Percentiles rank a stretch among this genome's conserved stretches.
These are phyloP conservation scores for Urocolius indicus DNA, from an alignment of 2,113 vertebrate genomes.

Conservation along the genomic window DNA sequence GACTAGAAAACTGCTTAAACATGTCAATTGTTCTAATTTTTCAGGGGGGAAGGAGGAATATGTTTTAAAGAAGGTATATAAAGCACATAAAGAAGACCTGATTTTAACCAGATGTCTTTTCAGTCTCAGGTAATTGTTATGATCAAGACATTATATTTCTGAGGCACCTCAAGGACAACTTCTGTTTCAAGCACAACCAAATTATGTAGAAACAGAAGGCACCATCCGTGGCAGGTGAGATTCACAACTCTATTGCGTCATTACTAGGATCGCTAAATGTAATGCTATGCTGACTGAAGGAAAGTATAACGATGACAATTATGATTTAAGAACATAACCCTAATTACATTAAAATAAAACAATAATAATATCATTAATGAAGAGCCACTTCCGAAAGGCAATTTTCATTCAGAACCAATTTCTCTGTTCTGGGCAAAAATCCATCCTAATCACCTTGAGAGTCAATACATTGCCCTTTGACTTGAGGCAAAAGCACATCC, in stretches of 20 bases:
- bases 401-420: slow-evolving; percentile 49
- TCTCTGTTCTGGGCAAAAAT: slow-evolving; percentile 43
- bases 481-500: slow-evolving; percentile 16
- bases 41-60: background rate
- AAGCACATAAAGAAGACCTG: background rate
- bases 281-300: slow-evolving; percentile 41
- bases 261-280: slow-evolving; percentile 11
- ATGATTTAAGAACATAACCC: slow-evolving; percentile 52
- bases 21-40: slow-evolving; percentile 27
- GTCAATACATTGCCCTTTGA: slow-evolving; percentile 13
- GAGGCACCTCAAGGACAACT: slow-evolving; percentile 55
- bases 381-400: slow-evolving; percentile 30
- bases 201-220: slow-evolving; percentile 46
- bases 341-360: slow-evolving; percentile 65
- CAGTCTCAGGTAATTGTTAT: slow-evolving; percentile 43
- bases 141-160: slow-evolving; percentile 26
- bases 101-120: slow-evolving; percentile 64
- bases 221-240: background rate
- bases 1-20: slow-evolving; percentile 39
- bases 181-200: slow-evolving; percentile 18
- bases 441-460: slow-evolving; percentile 37
- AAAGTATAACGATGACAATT: slow-evolving; percentile 41
- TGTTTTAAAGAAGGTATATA: background rate
- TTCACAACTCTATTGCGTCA: background rate
- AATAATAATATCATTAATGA: slow-evolving; percentile 34